Base-by-base conservation (phyloP, 2,113 vertebrate genomes). In the Vidua chalybeata region DNA sequence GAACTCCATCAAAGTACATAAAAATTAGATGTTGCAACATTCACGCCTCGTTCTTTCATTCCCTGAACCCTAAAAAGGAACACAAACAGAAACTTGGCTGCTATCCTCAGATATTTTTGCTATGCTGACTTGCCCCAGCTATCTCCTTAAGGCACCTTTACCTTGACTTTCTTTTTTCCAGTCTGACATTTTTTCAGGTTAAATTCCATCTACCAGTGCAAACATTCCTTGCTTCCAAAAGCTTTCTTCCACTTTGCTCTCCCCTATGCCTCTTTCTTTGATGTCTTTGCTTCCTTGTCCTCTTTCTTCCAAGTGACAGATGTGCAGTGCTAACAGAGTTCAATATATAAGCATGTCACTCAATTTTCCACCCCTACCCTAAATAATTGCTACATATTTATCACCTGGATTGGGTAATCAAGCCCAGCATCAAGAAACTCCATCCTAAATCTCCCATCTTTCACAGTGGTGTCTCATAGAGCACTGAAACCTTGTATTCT, bases 31-130 rank as follows among this genome's bases (percentile, higher is more conserved):
- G 63, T 94, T 92, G 86, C 52, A 75, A 68, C 61, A 69, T 59
- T 94, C 64, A 74, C 2, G 11, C 39, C 55, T 78, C 64, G 18
- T 74, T 90, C 59, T 90, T 94, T 66, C 33, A 39, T n/a, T 88
- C 59, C 7, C 46, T 91, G 89, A 96, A 91, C 80, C 73, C 84
- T 75, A 82, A 87, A 93, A 87, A 56, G 19, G 59, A 96, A 80
- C 79, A 77, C 61, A 85, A 92, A 94, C 56, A 93, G 93, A 95
- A 96, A 94, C 69, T 77, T 91, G 92, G 83, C 84, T 90, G 59
- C 77, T 51, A n/a, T 48, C 39, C 78, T 87, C 46, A 93, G 58
- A 66, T 81, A 72, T 51, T 76, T 77, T 59, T 62, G 61, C 27
- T 58, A 69, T n/a, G 52, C 39, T 76, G 90, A 73, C 75, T 93